Evolutionary conservation across 2,888 invertebrate species (phyloP), one percentile per base, ranked within the genome.

Genomic region (Orthosia gracilis): DNA sequence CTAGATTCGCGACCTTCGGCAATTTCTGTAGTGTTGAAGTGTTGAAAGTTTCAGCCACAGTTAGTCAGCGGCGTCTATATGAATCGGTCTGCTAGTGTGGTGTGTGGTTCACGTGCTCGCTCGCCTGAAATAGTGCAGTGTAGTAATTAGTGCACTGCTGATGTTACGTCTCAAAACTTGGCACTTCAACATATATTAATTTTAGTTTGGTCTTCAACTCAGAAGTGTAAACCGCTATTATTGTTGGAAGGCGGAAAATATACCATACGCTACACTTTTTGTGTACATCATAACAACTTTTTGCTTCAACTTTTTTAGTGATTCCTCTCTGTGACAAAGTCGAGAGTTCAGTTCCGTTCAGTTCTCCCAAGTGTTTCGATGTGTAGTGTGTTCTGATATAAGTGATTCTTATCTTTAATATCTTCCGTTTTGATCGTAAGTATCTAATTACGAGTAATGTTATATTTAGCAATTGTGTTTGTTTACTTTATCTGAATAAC

Each of bases 51-150:
- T 91, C 91, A 89, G 88, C 73, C 75, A 78, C 78, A 72, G 74
- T 80, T 84, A 82, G 82, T 87, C 76, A 89, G 89, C 88, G 85
- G 89, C 89, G 89, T 89, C 89, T 90, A 86, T 87, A 92, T 95
- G 96, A 95, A 93, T 94, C 95, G 94, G 94, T 93, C 88, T 92
- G 92, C 88, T 91, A 89, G 91, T 89, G 91, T 91, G 90, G 91
- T 94, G 91, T 89, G 91, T 91, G 90, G 91, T 94, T 92, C 92
- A 92, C 91, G 90, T 91, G 92, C 87, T 89, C 86, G 88, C 88
- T 86, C 91, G 94, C 91, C 93, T 94, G 94, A 95, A 96, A 94
- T 94, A 94, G 92, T 88, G 86, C 87, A 89, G 93, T 90, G 89
- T 90, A 86, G 84, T 73, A 80, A 95, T 94, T 93, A 93, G 92